A percentile compares a stretch with the other conserved stretches of the same genome.
phyloP scores from a whole-genome alignment of 2,888 invertebrate genomes.

The Lagria hirta region DNA sequence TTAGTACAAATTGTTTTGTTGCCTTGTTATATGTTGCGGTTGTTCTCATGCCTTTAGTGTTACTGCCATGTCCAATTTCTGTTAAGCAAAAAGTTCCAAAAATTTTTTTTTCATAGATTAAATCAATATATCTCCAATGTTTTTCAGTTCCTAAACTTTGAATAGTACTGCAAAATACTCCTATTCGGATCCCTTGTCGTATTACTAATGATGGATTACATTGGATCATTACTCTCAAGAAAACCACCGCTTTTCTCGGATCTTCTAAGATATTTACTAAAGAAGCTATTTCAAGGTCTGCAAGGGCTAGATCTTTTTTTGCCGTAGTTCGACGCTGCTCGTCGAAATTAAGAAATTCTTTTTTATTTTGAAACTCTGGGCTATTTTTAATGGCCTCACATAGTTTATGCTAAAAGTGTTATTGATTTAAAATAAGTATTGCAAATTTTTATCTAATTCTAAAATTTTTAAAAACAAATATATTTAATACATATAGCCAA shows the following conservation, averaged over 20 bases:
- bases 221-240: slow-evolving; percentile 60
- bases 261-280: slow-evolving; percentile 58
- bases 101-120: too few relatives aligned
- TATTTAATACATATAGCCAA: too few relatives aligned
- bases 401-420: slow-evolving; percentile 46
- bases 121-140: slow-evolving; percentile 60
- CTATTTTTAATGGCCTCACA: slow-evolving; percentile 38
- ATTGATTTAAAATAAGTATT: too few relatives aligned
- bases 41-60: slow-evolving; percentile 84
- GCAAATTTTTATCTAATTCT: too few relatives aligned
- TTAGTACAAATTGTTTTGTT: slow-evolving; percentile 70
- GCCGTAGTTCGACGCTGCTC: slow-evolving; percentile 59
- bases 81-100: slow-evolving; percentile 82
- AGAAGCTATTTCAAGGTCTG: slow-evolving; percentile 64
- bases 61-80: slow-evolving; percentile 89
- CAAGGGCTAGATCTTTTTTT: slow-evolving; percentile 64
- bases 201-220: slow-evolving; percentile 65
- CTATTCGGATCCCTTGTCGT: slow-evolving; percentile 64
- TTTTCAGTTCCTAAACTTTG: slow-evolving; percentile 66
- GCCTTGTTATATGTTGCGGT: slow-evolving; percentile 77
- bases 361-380: slow-evolving; percentile 41
- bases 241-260: slow-evolving; percentile 55
- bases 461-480: too few relatives aligned
- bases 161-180: slow-evolving; percentile 67
- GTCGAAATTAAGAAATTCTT: slow-evolving; percentile 34